phyloP scores from a whole-genome alignment of 2,888 invertebrate species.

The Scotopteryx bipunctaria region DNA sequence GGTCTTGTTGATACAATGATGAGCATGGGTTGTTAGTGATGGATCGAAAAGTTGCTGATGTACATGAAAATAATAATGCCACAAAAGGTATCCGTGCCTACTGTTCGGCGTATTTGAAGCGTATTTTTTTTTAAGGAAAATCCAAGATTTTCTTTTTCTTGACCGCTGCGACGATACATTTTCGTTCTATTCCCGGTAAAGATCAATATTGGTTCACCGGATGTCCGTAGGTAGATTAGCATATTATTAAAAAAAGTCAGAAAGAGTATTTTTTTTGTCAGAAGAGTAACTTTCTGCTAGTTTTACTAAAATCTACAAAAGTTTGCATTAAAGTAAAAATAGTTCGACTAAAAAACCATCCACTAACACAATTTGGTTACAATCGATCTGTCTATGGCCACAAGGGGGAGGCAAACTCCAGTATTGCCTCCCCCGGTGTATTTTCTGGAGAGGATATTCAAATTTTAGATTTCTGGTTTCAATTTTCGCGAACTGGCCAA shows the following conservation, averaged over 20 bases:
- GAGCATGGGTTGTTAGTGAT: constrained; percentile 26
- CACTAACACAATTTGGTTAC: constrained; percentile 27
- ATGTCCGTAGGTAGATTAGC: too few species aligned
- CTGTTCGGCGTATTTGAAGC: too few species aligned
- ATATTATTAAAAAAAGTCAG: too few species aligned
- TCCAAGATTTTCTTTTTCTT: neutral
- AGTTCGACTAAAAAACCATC: constrained; percentile 13
- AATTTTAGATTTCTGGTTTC: constrained; percentile 25
- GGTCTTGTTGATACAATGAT: constrained; percentile 43
- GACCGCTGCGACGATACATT: neutral
- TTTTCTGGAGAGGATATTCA: constrained; percentile 25
- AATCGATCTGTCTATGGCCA: constrained; percentile 30
- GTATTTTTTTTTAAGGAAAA: too few species aligned
- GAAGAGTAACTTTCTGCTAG: neutral
- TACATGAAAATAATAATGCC: neutral
- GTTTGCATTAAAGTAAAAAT: neutral
- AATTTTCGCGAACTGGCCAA: constrained; percentile 16
- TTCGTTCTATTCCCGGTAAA: too few species aligned
- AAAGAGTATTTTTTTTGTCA: too few species aligned
- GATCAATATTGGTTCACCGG: too few species aligned
- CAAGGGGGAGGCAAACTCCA: constrained; percentile 16
- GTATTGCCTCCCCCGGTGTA: constrained; percentile 25
- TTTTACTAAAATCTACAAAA: neutral
- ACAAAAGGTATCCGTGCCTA: too few species aligned
- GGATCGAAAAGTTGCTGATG: constrained; percentile 11